Evolutionary conservation across 2,888 invertebrate genomes (phyloP).

Genomic region (Thereva nobilitata): DNA sequence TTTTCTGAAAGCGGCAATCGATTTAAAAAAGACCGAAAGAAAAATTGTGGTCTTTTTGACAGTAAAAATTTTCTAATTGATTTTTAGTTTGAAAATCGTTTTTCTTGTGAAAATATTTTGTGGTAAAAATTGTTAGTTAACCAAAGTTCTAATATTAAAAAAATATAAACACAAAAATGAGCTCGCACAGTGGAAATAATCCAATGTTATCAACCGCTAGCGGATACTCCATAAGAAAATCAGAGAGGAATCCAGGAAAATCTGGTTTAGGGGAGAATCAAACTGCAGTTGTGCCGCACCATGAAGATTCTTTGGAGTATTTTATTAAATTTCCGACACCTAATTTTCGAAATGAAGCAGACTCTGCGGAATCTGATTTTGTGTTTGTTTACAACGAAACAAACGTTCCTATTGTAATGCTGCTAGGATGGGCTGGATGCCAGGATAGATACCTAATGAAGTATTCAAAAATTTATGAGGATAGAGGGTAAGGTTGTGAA

Average conservation of each 20-base stretch:
- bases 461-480: slow-evolving; percentile 77
- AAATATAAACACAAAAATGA: not conserved
- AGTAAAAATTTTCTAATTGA: too few relatives aligned
- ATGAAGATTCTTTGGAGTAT: slow-evolving; percentile 63
- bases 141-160: too few relatives aligned
- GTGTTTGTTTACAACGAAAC: slow-evolving; percentile 65
- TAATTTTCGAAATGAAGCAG: slow-evolving; percentile 57
- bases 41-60: too few relatives aligned
- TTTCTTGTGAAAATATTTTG: too few relatives aligned
- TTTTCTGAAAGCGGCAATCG: too few relatives aligned
- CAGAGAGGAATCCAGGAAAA: slow-evolving; percentile 10
- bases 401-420: slow-evolving; percentile 69
- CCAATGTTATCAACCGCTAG: not conserved
- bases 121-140: too few relatives aligned
- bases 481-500: slow-evolving; percentile 66
- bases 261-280: not conserved
- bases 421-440: slow-evolving; percentile 82
- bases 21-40: too few relatives aligned
- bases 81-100: too few relatives aligned
- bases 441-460: slow-evolving; percentile 76
- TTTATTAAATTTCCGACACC: slow-evolving; percentile 67
- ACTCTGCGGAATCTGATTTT: slow-evolving; percentile 58
- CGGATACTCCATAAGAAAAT: not conserved
- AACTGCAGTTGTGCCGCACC: slow-evolving; percentile 35
- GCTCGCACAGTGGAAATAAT: slow-evolving; percentile 21